A percentile compares a stretch with the other conserved stretches of the same genome.
phyloP scores from a whole-genome alignment of 2,888 invertebrate species.

The Drosophila algonquin region DNA sequence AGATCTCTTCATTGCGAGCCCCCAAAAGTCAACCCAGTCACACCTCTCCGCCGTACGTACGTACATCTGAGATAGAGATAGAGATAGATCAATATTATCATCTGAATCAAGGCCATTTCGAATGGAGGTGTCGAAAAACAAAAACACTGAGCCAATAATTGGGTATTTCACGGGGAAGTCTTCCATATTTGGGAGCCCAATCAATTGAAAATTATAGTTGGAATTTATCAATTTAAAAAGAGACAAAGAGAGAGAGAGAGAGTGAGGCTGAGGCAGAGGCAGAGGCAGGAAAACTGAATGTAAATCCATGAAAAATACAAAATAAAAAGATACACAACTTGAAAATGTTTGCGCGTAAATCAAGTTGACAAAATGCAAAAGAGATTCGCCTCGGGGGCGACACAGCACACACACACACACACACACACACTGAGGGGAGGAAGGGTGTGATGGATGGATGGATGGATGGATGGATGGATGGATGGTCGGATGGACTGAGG shows the following conservation, averaged over 20 bases:
- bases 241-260: slow-evolving; percentile 21
- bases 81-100: neutral
- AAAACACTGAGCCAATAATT: neutral
- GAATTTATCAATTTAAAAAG: too few relatives aligned
- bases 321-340: slow-evolving; percentile 29
- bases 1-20: neutral
- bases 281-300: slow-evolving; percentile 32
- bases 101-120: neutral
- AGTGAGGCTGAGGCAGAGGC: slow-evolving; percentile 6
- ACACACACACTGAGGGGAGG: neutral
- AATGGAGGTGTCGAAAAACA: neutral
- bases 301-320: slow-evolving; percentile 36
- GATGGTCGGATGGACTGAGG: neutral
- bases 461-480: neutral
- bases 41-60: too few relatives aligned
- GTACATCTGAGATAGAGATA: too few relatives aligned
- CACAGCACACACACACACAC: neutral
- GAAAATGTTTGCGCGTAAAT: slow-evolving; percentile 71
- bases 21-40: too few relatives aligned
- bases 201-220: slow-evolving; percentile 15
- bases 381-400: slow-evolving; percentile 8
- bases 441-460: neutral
- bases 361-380: slow-evolving; percentile 74
- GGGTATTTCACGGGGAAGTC: neutral
- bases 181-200: slow-evolving; percentile 10